phyloP scores from a whole-genome alignment of 2,113 vertebrate genomes.

The Ciconia maguari region DNA sequence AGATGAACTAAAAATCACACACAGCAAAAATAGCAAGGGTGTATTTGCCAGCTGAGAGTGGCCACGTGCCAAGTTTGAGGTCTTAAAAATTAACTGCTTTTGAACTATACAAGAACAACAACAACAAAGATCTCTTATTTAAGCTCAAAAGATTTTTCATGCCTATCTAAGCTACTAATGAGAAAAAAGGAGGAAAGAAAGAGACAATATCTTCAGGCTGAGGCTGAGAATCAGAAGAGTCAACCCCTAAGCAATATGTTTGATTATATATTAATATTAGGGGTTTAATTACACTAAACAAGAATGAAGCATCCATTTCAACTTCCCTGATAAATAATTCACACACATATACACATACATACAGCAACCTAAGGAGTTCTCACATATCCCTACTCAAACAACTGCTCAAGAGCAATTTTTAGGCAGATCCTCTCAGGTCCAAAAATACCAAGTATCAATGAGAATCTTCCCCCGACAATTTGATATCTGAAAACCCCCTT shows the following conservation, averaged over 20 bases:
- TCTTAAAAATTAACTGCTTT: conserved; percentile 71
- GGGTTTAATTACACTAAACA: conserved; percentile 45
- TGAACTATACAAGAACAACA: conserved; percentile 64
- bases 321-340: conserved; percentile 35
- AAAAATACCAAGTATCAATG: not conserved
- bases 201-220: conserved; percentile 38
- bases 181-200: conserved; percentile 45
- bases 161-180: conserved; percentile 60
- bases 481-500: not conserved
- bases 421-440: not conserved
- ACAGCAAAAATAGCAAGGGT: conserved; percentile 59
- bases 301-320: conserved; percentile 36
- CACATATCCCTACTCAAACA: not conserved
- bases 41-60: conserved; percentile 59
- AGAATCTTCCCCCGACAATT: not conserved
- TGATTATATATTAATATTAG: conserved; percentile 63
- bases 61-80: conserved; percentile 48
- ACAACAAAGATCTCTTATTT: conserved; percentile 61
- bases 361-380: not conserved
- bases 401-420: not conserved
- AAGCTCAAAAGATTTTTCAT: conserved; percentile 60
- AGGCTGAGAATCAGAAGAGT: conserved; percentile 35
- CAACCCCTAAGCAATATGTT: conserved; percentile 55
- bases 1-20: conserved; percentile 65
- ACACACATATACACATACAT: not conserved